Evolutionary conservation across 2,113 vertebrate species (phyloP).

Genomic region (Paralichthys olivaceus): DNA sequence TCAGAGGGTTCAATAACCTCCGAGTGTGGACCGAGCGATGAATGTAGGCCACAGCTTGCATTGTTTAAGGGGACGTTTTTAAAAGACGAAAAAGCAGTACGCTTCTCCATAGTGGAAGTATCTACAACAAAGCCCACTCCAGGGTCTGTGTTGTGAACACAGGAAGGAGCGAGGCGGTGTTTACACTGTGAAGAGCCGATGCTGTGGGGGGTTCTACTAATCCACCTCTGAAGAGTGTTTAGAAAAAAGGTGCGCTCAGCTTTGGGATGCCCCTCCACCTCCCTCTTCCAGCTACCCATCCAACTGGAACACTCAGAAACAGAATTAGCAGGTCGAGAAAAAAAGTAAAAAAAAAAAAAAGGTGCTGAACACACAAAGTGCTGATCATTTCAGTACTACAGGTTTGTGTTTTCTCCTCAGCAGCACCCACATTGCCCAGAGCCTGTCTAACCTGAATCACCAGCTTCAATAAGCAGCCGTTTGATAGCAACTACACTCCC

Average conservation of each 20-base stretch:
- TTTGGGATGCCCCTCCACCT: conserved; percentile 24
- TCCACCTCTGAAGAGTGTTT: conserved; percentile 73
- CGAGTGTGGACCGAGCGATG: conserved; percentile 3
- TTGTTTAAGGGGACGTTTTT: conserved; percentile 40
- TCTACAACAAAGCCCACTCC: conserved; percentile 60
- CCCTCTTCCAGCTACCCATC: conserved; percentile 29
- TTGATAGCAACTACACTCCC: conserved; percentile 46
- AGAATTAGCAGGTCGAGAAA: conserved; percentile 54
- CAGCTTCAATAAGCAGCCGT: conserved; percentile 44
- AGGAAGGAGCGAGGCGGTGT: conserved; percentile 66
- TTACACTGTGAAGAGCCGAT: conserved; percentile 65
- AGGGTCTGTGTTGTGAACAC: conserved; percentile 72
- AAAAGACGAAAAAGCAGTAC: not conserved
- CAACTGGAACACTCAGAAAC: conserved; percentile 30
- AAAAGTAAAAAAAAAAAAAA: conserved; percentile 10
- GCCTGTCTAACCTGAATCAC: conserved; percentile 77
- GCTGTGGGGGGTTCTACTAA: conserved; percentile 56
- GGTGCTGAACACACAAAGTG: not conserved
- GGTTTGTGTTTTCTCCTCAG: not conserved
- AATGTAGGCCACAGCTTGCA: conserved; percentile 52
- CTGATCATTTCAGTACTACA: conserved; percentile 9
- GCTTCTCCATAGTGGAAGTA: conserved; percentile 45
- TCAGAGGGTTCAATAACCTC: conserved; percentile 57
- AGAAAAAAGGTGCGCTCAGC: conserved; percentile 50
- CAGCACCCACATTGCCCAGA: conserved; percentile 52